Evolutionary conservation across 2,797 vertebrate species (phyloP).

Genomic region (Rhinogobio ventralis): DNA sequence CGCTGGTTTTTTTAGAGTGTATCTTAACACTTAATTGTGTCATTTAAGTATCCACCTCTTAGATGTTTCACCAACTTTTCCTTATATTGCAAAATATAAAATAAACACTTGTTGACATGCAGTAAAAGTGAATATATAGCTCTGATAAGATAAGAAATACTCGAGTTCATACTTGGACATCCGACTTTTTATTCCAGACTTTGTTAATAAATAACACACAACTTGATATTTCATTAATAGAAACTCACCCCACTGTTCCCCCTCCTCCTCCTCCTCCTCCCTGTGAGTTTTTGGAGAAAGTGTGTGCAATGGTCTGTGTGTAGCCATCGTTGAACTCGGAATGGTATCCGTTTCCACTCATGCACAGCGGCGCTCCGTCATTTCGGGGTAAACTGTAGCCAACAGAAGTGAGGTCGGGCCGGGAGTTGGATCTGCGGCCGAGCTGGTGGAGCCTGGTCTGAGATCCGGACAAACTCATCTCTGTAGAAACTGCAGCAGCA

Average conservation of each 20-base stretch:
- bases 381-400: constrained; percentile 51
- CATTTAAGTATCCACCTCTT: background rate
- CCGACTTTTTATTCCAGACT: background rate
- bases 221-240: background rate
- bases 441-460: constrained; percentile 55
- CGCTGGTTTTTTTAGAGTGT: too few relatives aligned
- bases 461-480: constrained; percentile 74
- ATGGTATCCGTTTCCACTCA: constrained; percentile 70
- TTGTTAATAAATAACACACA: background rate
- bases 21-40: background rate
- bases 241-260: constrained; percentile 25
- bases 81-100: background rate
- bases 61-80: background rate
- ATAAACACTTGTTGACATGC: background rate
- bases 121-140: too few relatives aligned
- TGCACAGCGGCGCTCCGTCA: constrained; percentile 48
- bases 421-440: constrained; percentile 69
- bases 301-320: constrained; percentile 38
- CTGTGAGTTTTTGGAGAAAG: constrained; percentile 63
- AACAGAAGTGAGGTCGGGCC: constrained; percentile 66
- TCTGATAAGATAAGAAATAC: background rate
- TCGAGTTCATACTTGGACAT: background rate
- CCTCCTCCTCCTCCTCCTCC: constrained; percentile 55
- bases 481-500: background rate
- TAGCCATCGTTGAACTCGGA: constrained; percentile 62